Conservation (phyloP, 2,113 vertebrate species). For the Nothocercus julius region DNA sequence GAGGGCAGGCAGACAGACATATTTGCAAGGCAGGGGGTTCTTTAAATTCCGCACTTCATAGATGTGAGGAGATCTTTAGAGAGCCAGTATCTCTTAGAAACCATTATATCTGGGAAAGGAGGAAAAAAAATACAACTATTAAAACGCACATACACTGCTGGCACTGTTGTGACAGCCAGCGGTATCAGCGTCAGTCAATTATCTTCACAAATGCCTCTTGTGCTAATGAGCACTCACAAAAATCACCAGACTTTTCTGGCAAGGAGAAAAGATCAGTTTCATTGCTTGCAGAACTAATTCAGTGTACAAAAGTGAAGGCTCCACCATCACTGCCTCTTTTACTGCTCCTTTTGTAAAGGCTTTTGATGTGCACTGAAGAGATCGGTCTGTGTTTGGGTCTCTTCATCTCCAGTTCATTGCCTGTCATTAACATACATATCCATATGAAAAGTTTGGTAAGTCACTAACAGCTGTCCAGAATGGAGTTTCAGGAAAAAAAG, state of each 20-base stretch:
- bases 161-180: conserved; percentile 97
- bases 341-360: conserved; percentile 99
- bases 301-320: conserved; percentile 99
- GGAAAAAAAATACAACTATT: conserved; percentile 74
- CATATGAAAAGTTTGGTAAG: conserved; percentile 99
- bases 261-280: conserved; percentile 99
- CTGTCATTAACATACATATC: conserved; percentile 99
- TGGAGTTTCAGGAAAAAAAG: conserved; percentile 84
- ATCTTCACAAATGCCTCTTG: conserved; percentile 99
- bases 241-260: conserved; percentile 99
- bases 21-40: conserved; percentile 1
- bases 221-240: conserved; percentile 99
- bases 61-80: conserved; percentile 59
- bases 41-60: conserved; percentile 39
- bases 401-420: conserved; percentile 99
- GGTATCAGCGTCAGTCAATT: conserved; percentile 97
- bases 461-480: conserved; percentile 99
- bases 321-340: conserved; percentile 96
- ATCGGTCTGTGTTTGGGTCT: conserved; percentile 94
- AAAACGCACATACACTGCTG: conserved; percentile 83
- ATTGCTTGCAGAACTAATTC: conserved; percentile 99
- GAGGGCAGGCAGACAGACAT: not conserved
- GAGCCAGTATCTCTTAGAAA: conserved; percentile 75
- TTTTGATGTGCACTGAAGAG: conserved; percentile 99
- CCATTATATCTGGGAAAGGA: conserved; percentile 78